These are phyloP conservation scores for Pyrrhosoma nymphula DNA, from an alignment of 2,888 invertebrate genomes.

Conservation along the genomic window DNA sequence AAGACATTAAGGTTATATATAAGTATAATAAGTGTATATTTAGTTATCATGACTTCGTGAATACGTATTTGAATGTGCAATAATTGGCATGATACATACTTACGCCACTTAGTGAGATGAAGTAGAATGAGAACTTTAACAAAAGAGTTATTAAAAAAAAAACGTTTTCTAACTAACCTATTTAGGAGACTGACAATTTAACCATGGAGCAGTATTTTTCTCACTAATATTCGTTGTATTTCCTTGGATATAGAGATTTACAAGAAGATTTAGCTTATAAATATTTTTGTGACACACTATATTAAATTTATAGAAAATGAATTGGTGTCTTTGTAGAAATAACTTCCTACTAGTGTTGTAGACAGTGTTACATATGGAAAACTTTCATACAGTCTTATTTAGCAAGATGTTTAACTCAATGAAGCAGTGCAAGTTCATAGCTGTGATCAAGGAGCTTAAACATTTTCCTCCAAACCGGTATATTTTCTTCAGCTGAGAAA, in stretches of 20 bases:
- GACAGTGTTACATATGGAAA: neutral
- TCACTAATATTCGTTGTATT: neutral
- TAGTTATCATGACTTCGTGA: neutral
- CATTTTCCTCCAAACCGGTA: neutral
- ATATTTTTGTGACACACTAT: neutral
- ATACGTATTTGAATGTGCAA: conserved; percentile 38
- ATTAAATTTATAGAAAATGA: neutral
- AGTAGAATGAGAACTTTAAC: neutral
- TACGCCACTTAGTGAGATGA: neutral
- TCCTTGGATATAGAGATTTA: conserved; percentile 10
- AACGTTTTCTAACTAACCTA: neutral
- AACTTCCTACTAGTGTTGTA: neutral
- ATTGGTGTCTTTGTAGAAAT: neutral
- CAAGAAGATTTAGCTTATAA: neutral
- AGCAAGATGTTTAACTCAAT: neutral
- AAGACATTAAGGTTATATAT: neutral
- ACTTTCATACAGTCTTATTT: neutral
- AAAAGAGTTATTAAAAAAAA: neutral
- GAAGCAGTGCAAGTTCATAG: neutral
- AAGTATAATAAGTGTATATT: neutral
- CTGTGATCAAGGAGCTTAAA: conserved; percentile 52
- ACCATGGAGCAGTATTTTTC: conserved; percentile 57
- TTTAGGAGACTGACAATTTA: conserved; percentile 40
- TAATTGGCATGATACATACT: neutral
- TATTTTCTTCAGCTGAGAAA: neutral